Base-by-base conservation (phyloP, 2,888 invertebrate species). In the Tachystola acroxantha region DNA sequence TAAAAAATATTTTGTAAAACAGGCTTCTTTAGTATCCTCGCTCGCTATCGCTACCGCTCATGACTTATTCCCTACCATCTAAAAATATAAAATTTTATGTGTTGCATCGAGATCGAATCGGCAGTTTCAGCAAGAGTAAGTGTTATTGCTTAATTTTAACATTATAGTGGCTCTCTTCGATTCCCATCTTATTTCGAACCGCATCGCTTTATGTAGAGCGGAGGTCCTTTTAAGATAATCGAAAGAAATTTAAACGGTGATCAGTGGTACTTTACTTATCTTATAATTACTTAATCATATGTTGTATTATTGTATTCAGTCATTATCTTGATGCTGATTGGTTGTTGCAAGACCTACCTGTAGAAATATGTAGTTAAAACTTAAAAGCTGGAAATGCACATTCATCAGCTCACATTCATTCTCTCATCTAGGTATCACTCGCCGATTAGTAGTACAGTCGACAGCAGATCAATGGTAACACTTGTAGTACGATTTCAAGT, bases 41-140 rank as follows among this genome's bases (percentile, higher is more conserved):
- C n/a, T 13, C 27, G 27, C 34, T 27, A 16, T 9, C 67, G 59
- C 68, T 48, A 2, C 2, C 37, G 39, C 54, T 48, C 20, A 7
- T 27, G 19, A 7, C 33, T 56, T 56, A 35, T 2, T 33, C 51
- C 40, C 12, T 10, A 27, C 39, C 42, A 34, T 46, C 59, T 57
- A 62, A 79, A 77, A 79, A 79, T 84, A 82, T 85, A 79, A 85
- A 84, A 78, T 81, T 85, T 85, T 77, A 84, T 81, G 80, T 62
- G 55, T 62, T 64, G 57, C 66, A 60, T 63, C 60, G 62, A 59
- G 65, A 71, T 64, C 65, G 61, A 52, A 71, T 68, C 59, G 70
- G 53, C 62, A 62, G 62, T 69, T 70, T 54, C 66, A 58, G 61
- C 58, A 63, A 69, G 67, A 74, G 60, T 77, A 78, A 84, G 71